Evolutionary conservation across 2,113 vertebrate species (phyloP), one percentile per base, ranked within the genome.

Genomic region (Mesocricetus auratus): DNA sequence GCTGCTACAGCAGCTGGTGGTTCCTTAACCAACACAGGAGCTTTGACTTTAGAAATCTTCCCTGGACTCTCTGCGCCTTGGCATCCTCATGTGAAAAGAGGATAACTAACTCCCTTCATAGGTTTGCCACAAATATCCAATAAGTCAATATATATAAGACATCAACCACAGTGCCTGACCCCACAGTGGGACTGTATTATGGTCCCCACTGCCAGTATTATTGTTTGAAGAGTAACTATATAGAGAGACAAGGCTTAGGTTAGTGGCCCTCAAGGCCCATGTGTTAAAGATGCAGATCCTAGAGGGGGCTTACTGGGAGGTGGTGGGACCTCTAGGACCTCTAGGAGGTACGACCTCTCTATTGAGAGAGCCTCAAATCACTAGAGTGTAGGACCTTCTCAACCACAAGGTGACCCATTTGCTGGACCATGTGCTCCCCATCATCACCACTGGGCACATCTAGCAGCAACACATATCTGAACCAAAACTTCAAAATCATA

Each of bases 151-250:
- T 3, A 31, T 0, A 11, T 71, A 94, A 91, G 90, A 50, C 9
- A 45, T 7, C 36, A 26, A 29, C 5, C 9, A 42, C 7, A 21
- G 36, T 24, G 22, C 22, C 75, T 22, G n/a, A 58, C 64, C 62
- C 50, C 33, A n/a, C 13, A 60, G 19, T 0, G 50, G n/a, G 36
- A 47, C 62, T 60, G n/a, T 45, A 85, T 42, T 62, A 42, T 15
- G 42, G 29, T 74, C 17, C 26, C 2, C 47, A 12, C 26, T 64
- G 5, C 22, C 86, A 50, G 12, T 26, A 56, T 15, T n/a, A 56
- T 15, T 50, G 69, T 85, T 71, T 89, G 50, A 89, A 96, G 95
- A 89, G 45, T 73, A 82, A 71, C 12, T 12, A 12, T 31, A 75
- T 56, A 16, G 26, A 75, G 47, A 71, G 31, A 16, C 64, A 16